Percentiles rank a stretch among this genome's conserved stretches.
phyloP scores from a whole-genome alignment of 2,797 vertebrate genomes.

The Gouania willdenowi region DNA sequence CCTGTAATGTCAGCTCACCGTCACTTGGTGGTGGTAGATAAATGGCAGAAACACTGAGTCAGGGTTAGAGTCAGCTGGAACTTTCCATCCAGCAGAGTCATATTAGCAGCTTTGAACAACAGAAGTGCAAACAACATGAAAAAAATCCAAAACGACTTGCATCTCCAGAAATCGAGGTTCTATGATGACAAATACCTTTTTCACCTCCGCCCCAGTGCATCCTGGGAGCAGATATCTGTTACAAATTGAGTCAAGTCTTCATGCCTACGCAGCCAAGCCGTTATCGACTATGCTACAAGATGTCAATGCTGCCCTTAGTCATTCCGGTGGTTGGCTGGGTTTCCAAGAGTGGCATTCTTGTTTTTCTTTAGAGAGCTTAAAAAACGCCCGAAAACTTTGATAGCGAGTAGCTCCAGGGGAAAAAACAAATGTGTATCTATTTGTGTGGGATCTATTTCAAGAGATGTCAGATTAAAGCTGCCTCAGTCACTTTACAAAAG shows the following conservation, averaged over 20 bases:
- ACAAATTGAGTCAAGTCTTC: slow-evolving; percentile 52
- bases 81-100: slow-evolving; percentile 14
- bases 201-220: slow-evolving; percentile 9
- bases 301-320: slow-evolving; percentile 46
- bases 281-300: slow-evolving; percentile 47
- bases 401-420: slow-evolving; percentile 9
- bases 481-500: too few relatives aligned
- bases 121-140: slow-evolving; percentile 18
- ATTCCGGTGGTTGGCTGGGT: slow-evolving; percentile 34
- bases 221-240: slow-evolving; percentile 34
- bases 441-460: slow-evolving; percentile 30
- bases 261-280: slow-evolving; percentile 37
- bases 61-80: slow-evolving; percentile 12
- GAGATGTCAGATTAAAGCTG: slow-evolving; percentile 8
- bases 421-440: slow-evolving; percentile 32
- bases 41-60: slow-evolving; percentile 19
- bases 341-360: slow-evolving; percentile 36
- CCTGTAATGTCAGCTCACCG: neutral
- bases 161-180: too few relatives aligned
- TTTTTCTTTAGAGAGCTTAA: slow-evolving; percentile 12
- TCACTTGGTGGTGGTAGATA: slow-evolving; percentile 71
- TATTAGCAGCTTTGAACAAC: slow-evolving; percentile 31
- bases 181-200: too few relatives aligned
- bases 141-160: too few relatives aligned
- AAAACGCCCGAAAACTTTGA: slow-evolving; percentile 17